These are phyloP conservation scores for Hozukius guyotensis DNA, from an alignment of 2,797 vertebrate species.

Conservation along the genomic window DNA sequence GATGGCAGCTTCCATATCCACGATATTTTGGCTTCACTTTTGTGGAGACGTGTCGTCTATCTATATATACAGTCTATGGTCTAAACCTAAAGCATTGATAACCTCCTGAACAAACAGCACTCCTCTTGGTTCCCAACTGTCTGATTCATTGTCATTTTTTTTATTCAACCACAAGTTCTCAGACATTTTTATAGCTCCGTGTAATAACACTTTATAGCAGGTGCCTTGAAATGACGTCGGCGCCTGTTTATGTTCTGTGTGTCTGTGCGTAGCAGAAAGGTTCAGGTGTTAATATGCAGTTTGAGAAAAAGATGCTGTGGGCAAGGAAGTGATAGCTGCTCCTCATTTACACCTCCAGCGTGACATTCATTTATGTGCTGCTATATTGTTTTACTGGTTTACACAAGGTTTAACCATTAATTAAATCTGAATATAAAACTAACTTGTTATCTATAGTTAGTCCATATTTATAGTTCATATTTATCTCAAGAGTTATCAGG, in stretches of 20 bases:
- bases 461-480: not conserved
- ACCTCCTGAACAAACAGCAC: slow-evolving; percentile 9
- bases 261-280: slow-evolving; percentile 23
- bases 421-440: slow-evolving; percentile 14
- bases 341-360: slow-evolving; percentile 9
- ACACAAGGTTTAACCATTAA: slow-evolving; percentile 8
- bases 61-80: too few relatives aligned
- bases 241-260: slow-evolving; percentile 44
- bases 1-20: too few relatives aligned
- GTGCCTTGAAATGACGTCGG: slow-evolving; percentile 32
- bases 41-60: too few relatives aligned
- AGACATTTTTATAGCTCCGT: slow-evolving; percentile 51
- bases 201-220: slow-evolving; percentile 59
- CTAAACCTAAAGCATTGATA: slow-evolving; percentile 17
- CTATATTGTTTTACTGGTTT: not conserved
- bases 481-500: not conserved
- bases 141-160: slow-evolving; percentile 47
- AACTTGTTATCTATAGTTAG: not conserved
- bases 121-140: slow-evolving; percentile 24
- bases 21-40: too few relatives aligned
- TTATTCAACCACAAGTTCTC: slow-evolving; percentile 41
- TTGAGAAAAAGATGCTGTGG: slow-evolving; percentile 22
- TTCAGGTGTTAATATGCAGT: slow-evolving; percentile 28
- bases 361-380: not conserved
- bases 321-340: slow-evolving; percentile 3